Evolutionary conservation across 1,140 invertebrate genomes (phyloP).

Genomic region (Drosophila grimshawi): DNA sequence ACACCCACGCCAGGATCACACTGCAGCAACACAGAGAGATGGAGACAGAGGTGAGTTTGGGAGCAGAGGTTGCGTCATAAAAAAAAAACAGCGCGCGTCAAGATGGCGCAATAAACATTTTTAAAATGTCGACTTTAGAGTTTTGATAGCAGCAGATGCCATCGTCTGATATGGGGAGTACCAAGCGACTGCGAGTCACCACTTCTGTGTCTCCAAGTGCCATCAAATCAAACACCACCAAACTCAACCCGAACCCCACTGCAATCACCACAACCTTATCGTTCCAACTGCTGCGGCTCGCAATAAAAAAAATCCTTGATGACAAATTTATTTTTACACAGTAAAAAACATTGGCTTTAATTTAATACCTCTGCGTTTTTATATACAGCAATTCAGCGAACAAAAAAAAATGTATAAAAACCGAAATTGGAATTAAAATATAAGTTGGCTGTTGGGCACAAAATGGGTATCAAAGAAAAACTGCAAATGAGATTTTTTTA

Average conservation of each 20-base stretch:
- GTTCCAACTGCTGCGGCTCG: conserved; percentile 27
- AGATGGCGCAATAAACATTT: conserved; percentile 80
- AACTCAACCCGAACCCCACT: conserved; percentile 2
- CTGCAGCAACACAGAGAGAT: conserved; percentile 85
- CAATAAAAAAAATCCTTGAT: conserved; percentile 68
- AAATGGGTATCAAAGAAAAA: neutral
- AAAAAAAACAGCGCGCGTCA: conserved; percentile 50
- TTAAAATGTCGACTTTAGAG: conserved; percentile 73
- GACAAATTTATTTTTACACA: conserved; percentile 63
- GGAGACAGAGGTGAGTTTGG: neutral
- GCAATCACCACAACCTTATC: neutral
- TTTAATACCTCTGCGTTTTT: neutral
- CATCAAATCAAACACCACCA: conserved; percentile 52
- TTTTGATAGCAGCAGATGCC: conserved; percentile 65
- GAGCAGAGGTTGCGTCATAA: conserved; percentile 53
- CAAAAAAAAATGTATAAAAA: neutral
- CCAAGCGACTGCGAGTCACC: neutral
- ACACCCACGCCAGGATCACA: conserved; percentile 95
- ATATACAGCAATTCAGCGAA: neutral
- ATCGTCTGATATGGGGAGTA: conserved; percentile 47
- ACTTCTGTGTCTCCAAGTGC: conserved; percentile 38
- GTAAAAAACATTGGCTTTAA: neutral
- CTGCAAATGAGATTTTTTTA: neutral
- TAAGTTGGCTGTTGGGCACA: neutral
- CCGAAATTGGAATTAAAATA: neutral